Percentiles rank a stretch among this genome's conserved stretches.
Conservation (phyloP, 2,113 vertebrate species). For the Vidua chalybeata region DNA sequence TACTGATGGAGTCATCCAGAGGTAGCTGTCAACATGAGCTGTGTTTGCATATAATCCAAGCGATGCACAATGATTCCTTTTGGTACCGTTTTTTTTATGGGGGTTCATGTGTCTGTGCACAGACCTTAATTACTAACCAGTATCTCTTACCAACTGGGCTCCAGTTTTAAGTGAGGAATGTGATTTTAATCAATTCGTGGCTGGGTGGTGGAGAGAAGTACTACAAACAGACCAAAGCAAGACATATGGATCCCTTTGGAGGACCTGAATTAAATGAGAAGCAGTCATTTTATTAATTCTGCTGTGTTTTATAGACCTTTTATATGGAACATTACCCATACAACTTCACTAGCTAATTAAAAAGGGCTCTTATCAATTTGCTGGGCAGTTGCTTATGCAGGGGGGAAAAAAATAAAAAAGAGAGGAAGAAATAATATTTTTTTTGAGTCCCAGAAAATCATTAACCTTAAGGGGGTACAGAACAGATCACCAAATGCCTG, state of each 20-base stretch:
- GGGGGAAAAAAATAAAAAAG: neutral
- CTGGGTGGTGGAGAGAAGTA: constrained; percentile 9
- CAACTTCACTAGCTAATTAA: constrained; percentile 63
- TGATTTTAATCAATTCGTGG: constrained; percentile 51
- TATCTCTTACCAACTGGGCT: neutral
- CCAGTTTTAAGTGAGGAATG: constrained; percentile 27
- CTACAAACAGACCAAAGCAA: constrained; percentile 51
- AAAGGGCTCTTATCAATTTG: constrained; percentile 59
- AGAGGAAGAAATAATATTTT: neutral
- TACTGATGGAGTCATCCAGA: constrained; percentile 63
- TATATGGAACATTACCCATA: constrained; percentile 55
- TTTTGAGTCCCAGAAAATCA: neutral
- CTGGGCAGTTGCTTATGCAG: constrained; percentile 52
- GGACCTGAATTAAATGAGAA: constrained; percentile 57
- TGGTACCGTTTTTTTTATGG: neutral
- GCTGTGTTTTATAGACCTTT: constrained; percentile 58
- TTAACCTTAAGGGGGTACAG: neutral
- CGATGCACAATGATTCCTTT: neutral
- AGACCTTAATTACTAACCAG: neutral
- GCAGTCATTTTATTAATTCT: constrained; percentile 52
- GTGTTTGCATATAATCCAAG: constrained; percentile 68
- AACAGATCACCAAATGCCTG: neutral
- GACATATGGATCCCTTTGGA: constrained; percentile 18
- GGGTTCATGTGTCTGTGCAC: constrained; percentile 7
- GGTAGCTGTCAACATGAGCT: constrained; percentile 65